These are phyloP conservation scores for Drosophila infuscata DNA, from an alignment of 2,888 invertebrate genomes.

Conservation along the genomic window DNA sequence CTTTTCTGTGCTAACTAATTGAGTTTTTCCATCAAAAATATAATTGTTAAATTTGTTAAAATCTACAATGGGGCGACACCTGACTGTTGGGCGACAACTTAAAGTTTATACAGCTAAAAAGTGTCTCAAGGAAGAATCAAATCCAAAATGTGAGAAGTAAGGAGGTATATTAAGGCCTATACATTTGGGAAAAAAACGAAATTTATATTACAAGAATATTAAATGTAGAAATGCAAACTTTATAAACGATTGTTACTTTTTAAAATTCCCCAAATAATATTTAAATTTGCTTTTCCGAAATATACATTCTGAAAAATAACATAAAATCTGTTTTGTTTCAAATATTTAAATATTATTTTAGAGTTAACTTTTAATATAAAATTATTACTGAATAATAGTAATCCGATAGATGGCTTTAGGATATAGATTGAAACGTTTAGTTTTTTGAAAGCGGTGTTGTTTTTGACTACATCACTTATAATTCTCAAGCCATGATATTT, in stretches of 20 bases:
- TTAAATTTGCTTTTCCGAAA: background rate
- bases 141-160: background rate
- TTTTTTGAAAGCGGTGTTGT: background rate
- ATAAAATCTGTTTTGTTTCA: background rate
- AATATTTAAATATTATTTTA: background rate
- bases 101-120: background rate
- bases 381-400: no score
- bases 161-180: background rate
- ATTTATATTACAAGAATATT: no score
- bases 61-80: constrained; percentile 12
- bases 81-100: constrained; percentile 17
- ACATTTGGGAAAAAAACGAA: background rate
- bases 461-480: background rate
- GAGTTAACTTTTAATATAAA: background rate
- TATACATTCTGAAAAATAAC: background rate
- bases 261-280: background rate
- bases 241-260: background rate
- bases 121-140: background rate
- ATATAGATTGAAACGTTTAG: background rate
- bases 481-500: background rate
- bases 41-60: constrained; percentile 22
- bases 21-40: constrained; percentile 23
- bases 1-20: constrained; percentile 10
- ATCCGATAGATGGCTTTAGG: no score
- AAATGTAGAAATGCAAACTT: background rate